Evolutionary conservation across 2,797 vertebrate genomes (phyloP).

Genomic region (Pseudomugil gertrudae): DNA sequence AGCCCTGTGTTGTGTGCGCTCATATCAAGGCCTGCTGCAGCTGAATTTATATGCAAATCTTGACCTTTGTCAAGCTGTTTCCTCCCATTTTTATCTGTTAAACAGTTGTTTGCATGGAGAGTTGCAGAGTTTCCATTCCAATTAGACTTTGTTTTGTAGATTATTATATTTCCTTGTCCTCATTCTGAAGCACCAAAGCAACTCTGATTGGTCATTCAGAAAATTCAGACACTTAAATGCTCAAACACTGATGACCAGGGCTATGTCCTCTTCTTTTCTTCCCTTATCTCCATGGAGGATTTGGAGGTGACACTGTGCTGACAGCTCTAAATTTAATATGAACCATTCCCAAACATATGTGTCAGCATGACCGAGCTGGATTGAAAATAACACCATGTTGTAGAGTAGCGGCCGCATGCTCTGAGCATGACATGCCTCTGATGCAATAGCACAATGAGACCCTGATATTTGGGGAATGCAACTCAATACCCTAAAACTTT

Average conservation of each 20-base stretch:
- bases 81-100: background rate
- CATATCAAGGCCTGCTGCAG: constrained; percentile 28
- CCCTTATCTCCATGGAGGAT: background rate
- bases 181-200: constrained; percentile 8
- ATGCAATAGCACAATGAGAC: constrained; percentile 61
- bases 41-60: constrained; percentile 56
- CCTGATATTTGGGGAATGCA: constrained; percentile 60
- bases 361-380: constrained; percentile 71
- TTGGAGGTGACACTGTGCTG: constrained; percentile 42
- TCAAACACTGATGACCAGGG: constrained; percentile 6
- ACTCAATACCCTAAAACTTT: constrained; percentile 54
- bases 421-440: constrained; percentile 62
- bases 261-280: constrained; percentile 32
- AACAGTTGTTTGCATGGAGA: constrained; percentile 37
- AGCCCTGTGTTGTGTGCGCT: constrained; percentile 8
- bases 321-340: constrained; percentile 69
- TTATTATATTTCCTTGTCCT: constrained; percentile 2
- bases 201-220: background rate
- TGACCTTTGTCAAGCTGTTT: constrained; percentile 54
- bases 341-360: constrained; percentile 47
- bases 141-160: too few relatives aligned
- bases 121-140: constrained; percentile 15
- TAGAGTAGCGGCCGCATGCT: constrained; percentile 51
- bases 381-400: constrained; percentile 69
- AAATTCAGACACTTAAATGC: constrained; percentile 17